Evolutionary conservation across 1,140 invertebrate genomes (phyloP).

Genomic region (Agrilus planipennis): DNA sequence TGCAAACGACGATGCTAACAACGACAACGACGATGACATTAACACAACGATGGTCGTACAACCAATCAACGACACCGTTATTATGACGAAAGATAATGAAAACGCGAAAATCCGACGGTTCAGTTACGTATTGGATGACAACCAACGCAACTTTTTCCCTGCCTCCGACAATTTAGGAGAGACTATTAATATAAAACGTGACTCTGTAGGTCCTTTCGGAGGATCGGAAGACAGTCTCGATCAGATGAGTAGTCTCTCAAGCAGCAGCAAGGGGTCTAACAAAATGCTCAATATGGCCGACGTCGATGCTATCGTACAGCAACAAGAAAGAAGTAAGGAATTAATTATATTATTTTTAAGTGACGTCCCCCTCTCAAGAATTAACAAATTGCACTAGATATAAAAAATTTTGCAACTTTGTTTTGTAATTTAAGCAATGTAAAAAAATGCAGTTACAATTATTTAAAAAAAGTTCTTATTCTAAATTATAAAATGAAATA

Average conservation of each 20-base stretch:
- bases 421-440: not conserved
- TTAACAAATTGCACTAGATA: slow-evolving; percentile 1
- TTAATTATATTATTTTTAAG: slow-evolving; percentile 3
- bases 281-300: slow-evolving; percentile 29
- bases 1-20: too few relatives aligned
- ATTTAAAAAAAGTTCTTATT: too few relatives aligned
- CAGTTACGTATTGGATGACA: too few relatives aligned
- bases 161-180: too few relatives aligned
- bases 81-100: too few relatives aligned
- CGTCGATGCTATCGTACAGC: slow-evolving; percentile 25
- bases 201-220: slow-evolving; percentile 16
- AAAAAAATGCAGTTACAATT: not conserved
- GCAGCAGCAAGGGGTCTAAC: slow-evolving; percentile 23
- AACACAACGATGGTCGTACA: too few relatives aligned
- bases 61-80: too few relatives aligned
- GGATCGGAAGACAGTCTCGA: slow-evolving; percentile 31
- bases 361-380: not conserved
- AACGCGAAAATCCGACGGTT: too few relatives aligned
- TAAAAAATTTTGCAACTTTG: too few relatives aligned
- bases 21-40: too few relatives aligned
- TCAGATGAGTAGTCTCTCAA: slow-evolving; percentile 23
- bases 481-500: too few relatives aligned
- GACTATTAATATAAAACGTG: slow-evolving; percentile 7
- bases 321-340: slow-evolving; percentile 27
- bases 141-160: too few relatives aligned